Conservation (phyloP, 2,113 vertebrate genomes). For the Aix galericulata region DNA sequence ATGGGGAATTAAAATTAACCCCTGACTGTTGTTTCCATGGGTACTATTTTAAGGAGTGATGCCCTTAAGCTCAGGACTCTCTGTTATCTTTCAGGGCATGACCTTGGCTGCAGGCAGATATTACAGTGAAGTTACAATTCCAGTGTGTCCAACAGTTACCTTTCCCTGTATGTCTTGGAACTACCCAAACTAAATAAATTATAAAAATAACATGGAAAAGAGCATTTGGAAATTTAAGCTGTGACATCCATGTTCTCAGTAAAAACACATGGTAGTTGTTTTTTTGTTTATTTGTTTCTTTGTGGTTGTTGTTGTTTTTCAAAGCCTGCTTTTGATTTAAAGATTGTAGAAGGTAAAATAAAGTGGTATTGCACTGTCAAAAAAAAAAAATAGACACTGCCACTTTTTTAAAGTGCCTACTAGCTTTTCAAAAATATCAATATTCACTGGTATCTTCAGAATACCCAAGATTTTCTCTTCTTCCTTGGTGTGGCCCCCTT, state of each 20-base stretch:
- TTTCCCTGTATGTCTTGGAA: not conserved
- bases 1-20: not conserved
- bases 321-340: not conserved
- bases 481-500: not conserved
- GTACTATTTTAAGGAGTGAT: not conserved
- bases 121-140: not conserved
- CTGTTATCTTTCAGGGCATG: not conserved
- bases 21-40: not conserved
- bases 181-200: not conserved
- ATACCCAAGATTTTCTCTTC: not conserved
- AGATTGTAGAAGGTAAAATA: not conserved
- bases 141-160: not conserved
- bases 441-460: not conserved
- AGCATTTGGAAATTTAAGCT: not conserved
- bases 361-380: not conserved
- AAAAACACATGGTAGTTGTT: not conserved
- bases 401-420: not conserved
- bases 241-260: not conserved
- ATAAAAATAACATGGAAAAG: not conserved
- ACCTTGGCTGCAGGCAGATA: not conserved
- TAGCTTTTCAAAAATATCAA: not conserved
- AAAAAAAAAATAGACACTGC: too few relatives aligned
- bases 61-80: not conserved
- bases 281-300: not conserved
- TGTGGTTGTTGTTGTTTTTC: too few relatives aligned